Conservation (phyloP, 2,888 invertebrate species). For the Hirtodrosophila cameraria region DNA sequence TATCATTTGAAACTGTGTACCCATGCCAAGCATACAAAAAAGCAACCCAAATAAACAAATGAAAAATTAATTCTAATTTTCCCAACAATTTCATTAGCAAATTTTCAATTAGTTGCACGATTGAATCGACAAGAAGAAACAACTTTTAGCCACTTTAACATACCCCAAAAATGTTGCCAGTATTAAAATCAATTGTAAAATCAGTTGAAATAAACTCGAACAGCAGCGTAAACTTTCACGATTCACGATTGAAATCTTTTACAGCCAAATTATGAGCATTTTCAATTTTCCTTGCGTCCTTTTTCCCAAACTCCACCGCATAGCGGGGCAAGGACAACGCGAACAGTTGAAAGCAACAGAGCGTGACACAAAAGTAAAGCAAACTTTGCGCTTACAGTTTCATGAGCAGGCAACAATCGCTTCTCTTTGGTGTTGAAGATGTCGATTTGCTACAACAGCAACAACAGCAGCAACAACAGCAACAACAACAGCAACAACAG, state of each 20-base stretch:
- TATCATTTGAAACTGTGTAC: not conserved
- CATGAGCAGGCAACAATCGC: slow-evolving; percentile 68
- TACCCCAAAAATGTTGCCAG: slow-evolving; percentile 18
- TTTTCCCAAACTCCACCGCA: not conserved
- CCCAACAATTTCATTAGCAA: slow-evolving; percentile 71
- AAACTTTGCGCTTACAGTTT: slow-evolving; percentile 76
- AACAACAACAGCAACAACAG: slow-evolving; percentile 32
- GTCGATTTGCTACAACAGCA: slow-evolving; percentile 61
- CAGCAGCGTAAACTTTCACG: slow-evolving; percentile 71
- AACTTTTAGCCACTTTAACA: slow-evolving; percentile 51
- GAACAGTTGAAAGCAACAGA: slow-evolving; percentile 61
- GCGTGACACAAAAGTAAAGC: slow-evolving; percentile 76
- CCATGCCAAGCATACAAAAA: not conserved
- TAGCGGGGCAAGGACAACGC: slow-evolving; percentile 2
- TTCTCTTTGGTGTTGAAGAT: slow-evolving; percentile 50
- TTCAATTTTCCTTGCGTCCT: slow-evolving; percentile 69
- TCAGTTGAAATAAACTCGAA: slow-evolving; percentile 72
- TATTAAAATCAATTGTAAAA: slow-evolving; percentile 77
- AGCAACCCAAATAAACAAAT: slow-evolving; percentile 17
- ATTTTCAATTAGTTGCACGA: slow-evolving; percentile 78
- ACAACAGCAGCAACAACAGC: slow-evolving; percentile 16
- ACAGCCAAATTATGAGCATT: slow-evolving; percentile 81
- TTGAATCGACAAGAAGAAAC: slow-evolving; percentile 75
- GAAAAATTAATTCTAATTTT: slow-evolving; percentile 51
- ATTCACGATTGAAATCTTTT: slow-evolving; percentile 81